Conservation (phyloP, 2,888 invertebrate species). For the Meloe dianella region DNA sequence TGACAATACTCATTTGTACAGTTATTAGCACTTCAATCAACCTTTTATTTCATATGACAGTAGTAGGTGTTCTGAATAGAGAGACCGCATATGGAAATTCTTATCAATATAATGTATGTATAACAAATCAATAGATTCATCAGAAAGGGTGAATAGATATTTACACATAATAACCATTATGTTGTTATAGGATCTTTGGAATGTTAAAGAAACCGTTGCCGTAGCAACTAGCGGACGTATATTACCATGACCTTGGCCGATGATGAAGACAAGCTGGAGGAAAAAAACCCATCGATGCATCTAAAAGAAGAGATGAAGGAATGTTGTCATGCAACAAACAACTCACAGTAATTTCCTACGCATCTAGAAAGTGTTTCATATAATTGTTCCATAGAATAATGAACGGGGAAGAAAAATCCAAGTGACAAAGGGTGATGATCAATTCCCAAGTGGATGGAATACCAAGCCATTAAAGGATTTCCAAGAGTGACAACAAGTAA, state of each 20-base stretch:
- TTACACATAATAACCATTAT: no score
- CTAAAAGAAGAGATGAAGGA: neutral
- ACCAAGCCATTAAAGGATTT: neutral
- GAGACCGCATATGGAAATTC: no score
- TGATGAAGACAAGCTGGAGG: slow-evolving; percentile 35
- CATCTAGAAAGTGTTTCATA: slow-evolving; percentile 1
- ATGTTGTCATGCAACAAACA: slow-evolving; percentile 6
- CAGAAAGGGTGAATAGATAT: no score
- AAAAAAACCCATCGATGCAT: slow-evolving; percentile 24
- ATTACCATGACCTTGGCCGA: slow-evolving; percentile 45
- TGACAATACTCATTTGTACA: slow-evolving; percentile 15
- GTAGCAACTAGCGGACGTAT: slow-evolving; percentile 43
- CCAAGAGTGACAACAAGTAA: slow-evolving; percentile 2
- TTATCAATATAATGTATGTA: no score
- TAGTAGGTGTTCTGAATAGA: slow-evolving; percentile 9
- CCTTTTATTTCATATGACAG: no score
- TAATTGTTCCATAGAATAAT: neutral
- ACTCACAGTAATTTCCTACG: neutral
- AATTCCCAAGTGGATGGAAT: slow-evolving; percentile 12
- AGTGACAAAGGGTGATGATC: no score
- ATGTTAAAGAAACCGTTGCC: slow-evolving; percentile 37
- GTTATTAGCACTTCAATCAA: slow-evolving; percentile 28
- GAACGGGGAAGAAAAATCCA: no score
- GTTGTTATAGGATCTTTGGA: slow-evolving; percentile 15
- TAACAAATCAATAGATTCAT: no score